These are phyloP conservation scores for Drosophila repletoides DNA, from an alignment of 1,140 invertebrate genomes.

Conservation along the genomic window DNA sequence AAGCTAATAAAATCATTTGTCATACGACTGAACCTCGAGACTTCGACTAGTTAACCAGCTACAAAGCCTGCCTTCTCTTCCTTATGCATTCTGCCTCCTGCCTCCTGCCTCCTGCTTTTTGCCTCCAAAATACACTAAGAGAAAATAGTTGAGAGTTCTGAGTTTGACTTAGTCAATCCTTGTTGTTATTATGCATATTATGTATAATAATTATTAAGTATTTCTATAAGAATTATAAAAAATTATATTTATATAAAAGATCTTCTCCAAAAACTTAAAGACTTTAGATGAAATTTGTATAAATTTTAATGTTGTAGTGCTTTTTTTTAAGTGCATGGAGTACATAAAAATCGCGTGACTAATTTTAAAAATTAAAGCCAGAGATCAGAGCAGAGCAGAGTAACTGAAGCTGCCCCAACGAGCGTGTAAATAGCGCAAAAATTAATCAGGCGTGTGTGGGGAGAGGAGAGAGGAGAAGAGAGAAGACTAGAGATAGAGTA, in stretches of 20 bases:
- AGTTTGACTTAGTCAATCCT: no score
- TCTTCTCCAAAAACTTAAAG: no score
- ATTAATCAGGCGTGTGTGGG: slow-evolving; percentile 63
- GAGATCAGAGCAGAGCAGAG: not conserved
- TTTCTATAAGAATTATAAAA: no score
- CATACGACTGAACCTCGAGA: slow-evolving; percentile 67
- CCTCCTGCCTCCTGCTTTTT: slow-evolving; percentile 6
- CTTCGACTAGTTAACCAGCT: slow-evolving; percentile 62
- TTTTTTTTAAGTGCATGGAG: no score
- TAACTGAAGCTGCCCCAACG: slow-evolving; percentile 59
- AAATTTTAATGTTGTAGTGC: no score
- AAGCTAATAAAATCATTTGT: slow-evolving; percentile 81
- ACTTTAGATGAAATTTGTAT: no score
- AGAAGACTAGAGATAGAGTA: not conserved
- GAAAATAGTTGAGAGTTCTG: no score
- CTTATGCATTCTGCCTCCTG: not conserved
- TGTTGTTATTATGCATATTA: no score
- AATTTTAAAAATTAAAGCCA: slow-evolving; percentile 76
- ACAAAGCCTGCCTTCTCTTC: not conserved
- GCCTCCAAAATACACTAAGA: no score
- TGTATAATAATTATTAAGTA: no score
- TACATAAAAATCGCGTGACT: slow-evolving; percentile 81
- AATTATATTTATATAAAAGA: no score
- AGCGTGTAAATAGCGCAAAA: slow-evolving; percentile 81
- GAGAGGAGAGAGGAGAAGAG: not conserved